These are phyloP conservation scores for Palaemon carinicauda DNA, from an alignment of 1,140 invertebrate species.

Conservation along the genomic window DNA sequence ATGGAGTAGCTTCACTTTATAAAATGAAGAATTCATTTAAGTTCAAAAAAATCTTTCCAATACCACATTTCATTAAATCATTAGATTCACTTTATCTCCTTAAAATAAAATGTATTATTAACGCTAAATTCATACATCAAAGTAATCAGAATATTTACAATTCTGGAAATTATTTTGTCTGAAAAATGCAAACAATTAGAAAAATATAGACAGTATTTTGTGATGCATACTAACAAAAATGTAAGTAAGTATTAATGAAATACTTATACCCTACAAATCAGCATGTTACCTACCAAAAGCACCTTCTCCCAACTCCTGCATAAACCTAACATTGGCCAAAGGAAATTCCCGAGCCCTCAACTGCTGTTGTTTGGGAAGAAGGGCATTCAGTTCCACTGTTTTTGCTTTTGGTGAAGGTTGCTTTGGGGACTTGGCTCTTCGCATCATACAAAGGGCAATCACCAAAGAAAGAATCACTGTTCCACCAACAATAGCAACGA, in stretches of 20 bases:
- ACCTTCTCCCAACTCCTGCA: constrained; percentile 95
- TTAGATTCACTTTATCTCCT: no score
- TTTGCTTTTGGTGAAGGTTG: constrained; percentile 54
- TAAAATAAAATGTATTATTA: no score
- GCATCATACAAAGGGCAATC: constrained; percentile 60
- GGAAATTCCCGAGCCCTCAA: constrained; percentile 67
- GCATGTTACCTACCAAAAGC: constrained; percentile 80
- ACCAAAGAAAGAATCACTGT: constrained; percentile 58
- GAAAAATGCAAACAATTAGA: background rate
- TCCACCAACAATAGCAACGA: constrained; percentile 74
- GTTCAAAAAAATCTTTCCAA: no score
- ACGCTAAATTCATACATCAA: background rate
- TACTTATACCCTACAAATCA: background rate
- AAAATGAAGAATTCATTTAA: no score
- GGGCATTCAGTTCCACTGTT: constrained; percentile 79
- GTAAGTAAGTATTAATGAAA: no score
- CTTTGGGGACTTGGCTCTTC: constrained; percentile 43
- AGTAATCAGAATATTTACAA: background rate
- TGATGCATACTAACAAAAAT: background rate
- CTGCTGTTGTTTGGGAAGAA: constrained; percentile 70
- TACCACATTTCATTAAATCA: no score
- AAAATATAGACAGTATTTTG: no score
- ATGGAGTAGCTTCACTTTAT: no score
- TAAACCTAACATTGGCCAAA: constrained; percentile 84
- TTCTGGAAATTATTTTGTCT: background rate